Evolutionary conservation across 2,888 invertebrate genomes (phyloP).

Genomic region (Venusia cambrica): DNA sequence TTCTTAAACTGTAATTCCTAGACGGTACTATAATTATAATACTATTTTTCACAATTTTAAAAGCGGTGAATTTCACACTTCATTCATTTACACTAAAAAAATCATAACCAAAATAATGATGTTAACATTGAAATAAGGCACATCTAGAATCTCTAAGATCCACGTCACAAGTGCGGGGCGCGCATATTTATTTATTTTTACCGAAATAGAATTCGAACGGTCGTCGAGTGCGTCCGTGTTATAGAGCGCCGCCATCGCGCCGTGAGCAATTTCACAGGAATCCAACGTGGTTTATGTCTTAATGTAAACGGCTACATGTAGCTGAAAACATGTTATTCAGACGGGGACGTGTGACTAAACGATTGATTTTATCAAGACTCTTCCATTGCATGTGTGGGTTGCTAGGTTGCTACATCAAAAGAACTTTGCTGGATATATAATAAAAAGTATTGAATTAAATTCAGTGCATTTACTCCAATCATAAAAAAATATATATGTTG

Average conservation of each 20-base stretch:
- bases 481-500: no score
- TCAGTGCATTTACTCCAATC: no score
- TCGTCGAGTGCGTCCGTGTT: constrained; percentile 69
- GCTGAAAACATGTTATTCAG: constrained; percentile 14
- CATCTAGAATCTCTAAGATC: constrained; percentile 32
- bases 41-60: no score
- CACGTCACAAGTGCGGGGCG: constrained; percentile 48
- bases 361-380: constrained; percentile 8
- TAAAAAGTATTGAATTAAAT: no score
- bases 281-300: constrained; percentile 73
- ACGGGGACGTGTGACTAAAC: constrained; percentile 9
- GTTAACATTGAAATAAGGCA: constrained; percentile 4
- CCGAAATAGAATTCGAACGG: constrained; percentile 73
- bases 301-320: constrained; percentile 23
- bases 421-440: no score
- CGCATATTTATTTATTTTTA: constrained; percentile 78
- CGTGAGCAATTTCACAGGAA: constrained; percentile 65
- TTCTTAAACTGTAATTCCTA: no score
- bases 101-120: background rate
- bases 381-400: no score
- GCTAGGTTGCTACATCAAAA: no score
- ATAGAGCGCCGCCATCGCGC: constrained; percentile 59
- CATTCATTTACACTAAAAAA: no score
- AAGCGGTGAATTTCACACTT: no score
- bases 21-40: no score